Evolutionary conservation across 2,113 vertebrate genomes (phyloP).

Genomic region (Paradisaea rubra): DNA sequence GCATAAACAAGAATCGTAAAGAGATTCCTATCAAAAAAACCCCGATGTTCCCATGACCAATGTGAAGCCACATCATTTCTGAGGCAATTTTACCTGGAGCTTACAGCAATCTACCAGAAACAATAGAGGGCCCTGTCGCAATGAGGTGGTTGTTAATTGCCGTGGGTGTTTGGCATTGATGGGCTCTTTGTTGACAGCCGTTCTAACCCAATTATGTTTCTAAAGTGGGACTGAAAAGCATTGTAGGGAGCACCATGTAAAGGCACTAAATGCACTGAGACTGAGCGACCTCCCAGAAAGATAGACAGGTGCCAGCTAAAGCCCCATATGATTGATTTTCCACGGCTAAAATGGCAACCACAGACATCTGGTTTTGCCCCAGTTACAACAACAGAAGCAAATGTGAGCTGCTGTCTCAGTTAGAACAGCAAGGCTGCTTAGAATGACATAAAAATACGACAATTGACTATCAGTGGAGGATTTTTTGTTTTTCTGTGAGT

Average conservation of each 20-base stretch:
- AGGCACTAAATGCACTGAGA: not conserved
- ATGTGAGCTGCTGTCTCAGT: not conserved
- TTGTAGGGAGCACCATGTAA: constrained; percentile 29
- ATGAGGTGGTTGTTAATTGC: not conserved
- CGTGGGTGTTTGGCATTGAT: not conserved
- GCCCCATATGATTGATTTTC: constrained; percentile 60
- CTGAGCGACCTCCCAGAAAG: constrained; percentile 55
- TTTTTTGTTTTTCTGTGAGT: not conserved
- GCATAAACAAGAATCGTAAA: not conserved
- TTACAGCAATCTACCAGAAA: not conserved
- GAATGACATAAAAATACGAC: not conserved
- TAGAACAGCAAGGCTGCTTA: not conserved
- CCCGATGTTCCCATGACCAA: not conserved
- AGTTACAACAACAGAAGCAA: not conserved
- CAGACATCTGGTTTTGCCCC: constrained; percentile 40
- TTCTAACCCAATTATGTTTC: constrained; percentile 50
- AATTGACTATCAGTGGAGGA: not conserved
- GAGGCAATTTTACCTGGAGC: not conserved
- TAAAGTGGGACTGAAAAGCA: constrained; percentile 42
- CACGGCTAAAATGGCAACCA: constrained; percentile 31
- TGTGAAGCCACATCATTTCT: not conserved
- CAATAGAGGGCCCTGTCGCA: not conserved
- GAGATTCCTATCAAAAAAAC: not conserved
- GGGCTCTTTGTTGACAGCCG: constrained; percentile 20
- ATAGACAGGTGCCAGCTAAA: constrained; percentile 60